A percentile compares a stretch with the other conserved stretches of the same genome.
Conservation (phyloP, 2,797 vertebrate species). For the Allobates femoralis region DNA sequence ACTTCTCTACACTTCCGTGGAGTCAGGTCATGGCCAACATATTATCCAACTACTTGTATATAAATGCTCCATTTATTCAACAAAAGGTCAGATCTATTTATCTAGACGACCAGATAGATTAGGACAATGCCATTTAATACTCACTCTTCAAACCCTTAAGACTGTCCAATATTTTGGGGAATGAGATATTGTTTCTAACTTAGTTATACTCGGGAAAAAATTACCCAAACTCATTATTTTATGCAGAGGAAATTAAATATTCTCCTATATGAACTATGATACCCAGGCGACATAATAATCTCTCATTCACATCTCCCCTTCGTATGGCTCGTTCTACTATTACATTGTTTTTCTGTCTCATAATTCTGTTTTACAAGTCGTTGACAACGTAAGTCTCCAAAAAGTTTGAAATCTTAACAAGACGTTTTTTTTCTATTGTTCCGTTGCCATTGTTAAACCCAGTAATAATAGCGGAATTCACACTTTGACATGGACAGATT, state of each 20-base stretch:
- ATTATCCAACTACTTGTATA: not conserved
- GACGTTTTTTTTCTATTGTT: slow-evolving; percentile 6
- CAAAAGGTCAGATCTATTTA: not conserved
- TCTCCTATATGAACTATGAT: slow-evolving; percentile 12
- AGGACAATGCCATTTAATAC: not conserved
- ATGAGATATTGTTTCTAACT: not conserved
- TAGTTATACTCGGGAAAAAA: not conserved
- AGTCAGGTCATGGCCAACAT: not conserved
- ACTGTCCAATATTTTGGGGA: not conserved
- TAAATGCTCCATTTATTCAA: not conserved
- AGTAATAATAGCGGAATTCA: slow-evolving; percentile 28
- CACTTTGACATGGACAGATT: slow-evolving; percentile 13
- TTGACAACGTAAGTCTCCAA: slow-evolving; percentile 37
- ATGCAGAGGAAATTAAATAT: slow-evolving; percentile 17
- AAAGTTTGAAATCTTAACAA: not conserved
- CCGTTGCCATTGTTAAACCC: slow-evolving; percentile 8
- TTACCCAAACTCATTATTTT: not conserved
- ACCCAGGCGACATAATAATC: slow-evolving; percentile 36
- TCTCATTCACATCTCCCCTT: slow-evolving; percentile 26
- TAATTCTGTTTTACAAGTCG: slow-evolving; percentile 40
- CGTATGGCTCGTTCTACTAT: slow-evolving; percentile 20
- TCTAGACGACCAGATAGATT: not conserved
- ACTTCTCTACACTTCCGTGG: not conserved
- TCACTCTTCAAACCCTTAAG: not conserved
- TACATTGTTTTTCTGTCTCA: slow-evolving; percentile 21